Evolutionary conservation across 2,888 invertebrate genomes (phyloP), one percentile per base, ranked within the genome.

Genomic region (Metopia argyrocephala): DNA sequence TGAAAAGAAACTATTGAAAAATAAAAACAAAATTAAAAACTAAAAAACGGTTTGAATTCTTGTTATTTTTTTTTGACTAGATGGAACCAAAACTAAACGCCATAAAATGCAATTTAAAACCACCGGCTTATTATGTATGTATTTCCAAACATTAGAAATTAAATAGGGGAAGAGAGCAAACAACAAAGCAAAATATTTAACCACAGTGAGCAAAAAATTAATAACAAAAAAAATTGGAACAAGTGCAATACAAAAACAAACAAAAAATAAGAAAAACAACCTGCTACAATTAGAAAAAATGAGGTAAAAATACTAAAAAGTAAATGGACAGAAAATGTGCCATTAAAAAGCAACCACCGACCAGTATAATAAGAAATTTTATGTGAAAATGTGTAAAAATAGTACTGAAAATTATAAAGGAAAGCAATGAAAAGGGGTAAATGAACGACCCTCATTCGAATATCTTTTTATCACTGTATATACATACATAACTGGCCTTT

Each of bases 181-280:
- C 56, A 61, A 25, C 3, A 57, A 45, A 68, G 69, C n/a, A 46
- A 15, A 56, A 70, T 61, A 68, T 21, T 46, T 65, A 57, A 50
- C 57, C 64, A 38, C 15, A 74, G 48, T 27, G 50, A 52, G 46
- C 45, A 65, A 65, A 18, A 57, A 28, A 57, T 18, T 28, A 54
- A 25, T 1, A 61, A 20, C 5, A 48, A 48, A 20, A 18, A 64
- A 76, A 79, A 76, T 54, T 79, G 65, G 76, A 75, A 79, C 79
- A 79, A 79, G 75, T 71, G 76, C 70, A 79, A 7, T 48, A 45
- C 66, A n/a, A 69, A 38, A 15, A 38, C 15, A 38, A 12, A 65
- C 31, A 79, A 62, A 70, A 38, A 56, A 46, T 38, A 64, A 79
- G 28, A 69, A 57, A 23, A 71, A 64, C 48, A 20, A 25, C 38